Evolutionary conservation across 2,113 vertebrate genomes (phyloP), one percentile per base, ranked within the genome.

Genomic region (Mandrillus leucophaeus): DNA sequence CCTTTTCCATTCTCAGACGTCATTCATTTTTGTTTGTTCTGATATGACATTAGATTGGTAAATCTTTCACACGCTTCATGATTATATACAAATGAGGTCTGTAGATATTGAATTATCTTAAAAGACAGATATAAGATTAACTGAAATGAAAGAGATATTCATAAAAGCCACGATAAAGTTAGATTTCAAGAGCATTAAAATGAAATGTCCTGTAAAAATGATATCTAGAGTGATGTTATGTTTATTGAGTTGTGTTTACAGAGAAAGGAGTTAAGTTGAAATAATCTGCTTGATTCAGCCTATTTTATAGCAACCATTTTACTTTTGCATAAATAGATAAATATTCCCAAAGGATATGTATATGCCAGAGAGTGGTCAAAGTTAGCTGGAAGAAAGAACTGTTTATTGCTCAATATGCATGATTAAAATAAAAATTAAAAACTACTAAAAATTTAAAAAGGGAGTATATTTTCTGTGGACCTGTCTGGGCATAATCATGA

Each of bases 351-450:
- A 82, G 23, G 40, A 23, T 75, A 68, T n/a, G 8, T 93, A n/a
- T 93, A n/a, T 95, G 23, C 52, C 59, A 92, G 92, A 97, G 98
- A 93, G 76, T 84, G 45, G 91, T 35, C 52, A 98, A 55, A 87
- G 20, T 97, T 88, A 96, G 57, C 27, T 95, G 68, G 43, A 97
- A 97, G 92, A 52, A 98, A 96, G 88, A 97, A 90, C 68, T 94
- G 40, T 90, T 98, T 98, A 94, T 98, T 80, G 25, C 59, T 98
- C 35, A 85, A 96, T 93, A 45, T 95, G 20, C 80, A 2, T 52
- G 79, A 50, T 79, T 96, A 87, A 96, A 98, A 68, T 84, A 95
- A 97, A 98, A 92, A 32, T 93, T 80, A 96, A 40, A 92, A 97
- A 96, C 83, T 38, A 66, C 93, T 95, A 97, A 95, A 97, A 88